Evolutionary conservation across 2,113 vertebrate species (phyloP), one percentile per base, ranked within the genome.

Genomic region (Hoplias malabaricus): DNA sequence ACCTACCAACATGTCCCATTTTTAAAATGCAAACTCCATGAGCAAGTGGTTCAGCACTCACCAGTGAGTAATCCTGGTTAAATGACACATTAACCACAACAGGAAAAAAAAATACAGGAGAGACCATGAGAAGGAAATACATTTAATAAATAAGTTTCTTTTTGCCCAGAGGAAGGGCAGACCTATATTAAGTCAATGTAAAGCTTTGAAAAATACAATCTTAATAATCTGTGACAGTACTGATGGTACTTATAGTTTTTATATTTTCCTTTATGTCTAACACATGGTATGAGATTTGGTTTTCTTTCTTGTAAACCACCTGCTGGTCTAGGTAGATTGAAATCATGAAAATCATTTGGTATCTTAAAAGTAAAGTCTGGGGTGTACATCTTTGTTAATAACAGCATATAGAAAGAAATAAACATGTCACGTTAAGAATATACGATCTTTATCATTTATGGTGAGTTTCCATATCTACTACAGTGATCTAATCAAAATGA

Each of bases 131-230:
- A 89, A 83, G 87, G 87, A 85, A 87, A 72, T 88, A 89, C 85
- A 90, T 92, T 92, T 92, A 90, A 84, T 91, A 85, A 83, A 88
- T 87, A 85, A 74, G 81, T 84, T 87, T 89, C 78, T 86, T 88
- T 85, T 79, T 84, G 87, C 87, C 81, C 86, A 86, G 77, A 83
- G 84, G 73, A 81, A 83, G 86, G 89, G 88, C 84, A 85, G 87
- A 82, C 80, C 80, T 71, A 87, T 86, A 85, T 78, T 79, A 66
- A 76, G 65, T 88, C 84, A 85, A 84, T 89, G 88, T 90, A 90
- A 91, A 90, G 87, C 88, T 91, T 90, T 87, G 86, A 86, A 91
- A 91, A 90, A 90, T 90, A 90, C 89, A 90, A 89, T 90, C 88
- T 91, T 84, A 88, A 85, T 88, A 79, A 86, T 90, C 79, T 86